Percentiles rank a stretch among this genome's conserved stretches.
Evolutionary conservation across 2,797 vertebrate genomes (phyloP).

Genomic region (Cichlasoma orientale): DNA sequence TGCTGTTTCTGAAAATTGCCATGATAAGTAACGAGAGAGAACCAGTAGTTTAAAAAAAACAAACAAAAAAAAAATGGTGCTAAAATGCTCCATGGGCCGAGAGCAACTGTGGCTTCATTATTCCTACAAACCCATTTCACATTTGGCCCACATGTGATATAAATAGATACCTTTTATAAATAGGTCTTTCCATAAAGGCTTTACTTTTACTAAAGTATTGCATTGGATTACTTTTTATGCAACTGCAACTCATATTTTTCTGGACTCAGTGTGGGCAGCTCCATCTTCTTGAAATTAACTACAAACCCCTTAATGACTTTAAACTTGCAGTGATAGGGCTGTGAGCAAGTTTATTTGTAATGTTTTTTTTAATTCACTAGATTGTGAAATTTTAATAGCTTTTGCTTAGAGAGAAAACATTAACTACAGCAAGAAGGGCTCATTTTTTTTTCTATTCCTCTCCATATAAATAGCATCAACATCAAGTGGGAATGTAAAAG

Average conservation of each 20-base stretch:
- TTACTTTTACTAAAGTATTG: neutral
- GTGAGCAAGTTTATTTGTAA: neutral
- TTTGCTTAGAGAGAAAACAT: neutral
- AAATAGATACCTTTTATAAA: neutral
- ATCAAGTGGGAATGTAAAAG: neutral
- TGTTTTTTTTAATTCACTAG: neutral
- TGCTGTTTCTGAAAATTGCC: neutral
- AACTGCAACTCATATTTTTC: neutral
- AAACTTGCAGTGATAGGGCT: neutral
- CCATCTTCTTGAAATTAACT: neutral
- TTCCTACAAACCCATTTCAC: neutral
- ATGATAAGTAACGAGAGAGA: neutral
- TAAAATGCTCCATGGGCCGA: neutral
- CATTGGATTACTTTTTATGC: rapidly evolving
- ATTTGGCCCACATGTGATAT: neutral
- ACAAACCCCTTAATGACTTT: neutral
- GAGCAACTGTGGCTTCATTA: neutral
- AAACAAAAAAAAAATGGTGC: neutral
- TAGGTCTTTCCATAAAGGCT: rapidly evolving
- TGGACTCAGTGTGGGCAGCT: neutral
- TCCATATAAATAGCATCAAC: neutral
- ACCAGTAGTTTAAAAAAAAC: rapidly evolving
- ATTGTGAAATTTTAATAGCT: neutral
- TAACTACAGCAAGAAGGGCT: neutral
- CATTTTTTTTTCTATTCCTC: neutral